A percentile compares a stretch with the other conserved stretches of the same genome.
Conservation (phyloP, 64 coral and sea anemone genomes). For the Porites australiensis region DNA sequence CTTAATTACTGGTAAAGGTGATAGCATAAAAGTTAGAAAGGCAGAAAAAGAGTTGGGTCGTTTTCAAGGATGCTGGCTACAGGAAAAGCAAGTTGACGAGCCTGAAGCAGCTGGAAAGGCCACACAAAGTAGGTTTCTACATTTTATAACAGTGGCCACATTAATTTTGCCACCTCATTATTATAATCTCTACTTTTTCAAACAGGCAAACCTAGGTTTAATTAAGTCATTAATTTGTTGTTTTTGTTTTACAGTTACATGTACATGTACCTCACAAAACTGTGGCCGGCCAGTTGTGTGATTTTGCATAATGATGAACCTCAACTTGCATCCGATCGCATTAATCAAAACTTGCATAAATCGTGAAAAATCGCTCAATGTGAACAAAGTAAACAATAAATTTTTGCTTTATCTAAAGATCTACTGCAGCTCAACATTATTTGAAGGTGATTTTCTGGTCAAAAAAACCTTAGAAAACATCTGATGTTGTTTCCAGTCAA, state of each 20-base stretch:
- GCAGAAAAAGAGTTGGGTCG: conserved; percentile 58
- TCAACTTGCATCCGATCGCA: background rate
- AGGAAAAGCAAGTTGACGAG: background rate
- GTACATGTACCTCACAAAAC: no score
- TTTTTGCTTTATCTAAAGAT: no score
- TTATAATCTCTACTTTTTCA: background rate
- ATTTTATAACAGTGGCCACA: background rate
- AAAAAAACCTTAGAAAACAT: no score
- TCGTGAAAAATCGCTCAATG: no score
- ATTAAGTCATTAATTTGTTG: background rate
- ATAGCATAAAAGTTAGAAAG: conserved; percentile 45
- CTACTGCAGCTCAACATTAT: no score
- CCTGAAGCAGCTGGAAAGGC: no score
- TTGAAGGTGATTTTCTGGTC: no score
- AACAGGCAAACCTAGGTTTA: conserved; percentile 6
- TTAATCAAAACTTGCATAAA: background rate
- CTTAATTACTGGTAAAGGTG: conserved; percentile 23
- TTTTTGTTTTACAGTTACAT: background rate
- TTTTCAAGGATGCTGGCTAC: conserved; percentile 46
- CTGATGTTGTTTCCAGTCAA: no score
- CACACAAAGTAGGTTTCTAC: no score
- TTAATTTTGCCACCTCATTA: background rate
- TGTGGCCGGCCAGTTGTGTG: no score
- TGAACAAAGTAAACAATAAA: no score
- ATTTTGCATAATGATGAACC: background rate